phyloP scores from a whole-genome alignment of 2,113 vertebrate genomes.

The Dascyllus trimaculatus region DNA sequence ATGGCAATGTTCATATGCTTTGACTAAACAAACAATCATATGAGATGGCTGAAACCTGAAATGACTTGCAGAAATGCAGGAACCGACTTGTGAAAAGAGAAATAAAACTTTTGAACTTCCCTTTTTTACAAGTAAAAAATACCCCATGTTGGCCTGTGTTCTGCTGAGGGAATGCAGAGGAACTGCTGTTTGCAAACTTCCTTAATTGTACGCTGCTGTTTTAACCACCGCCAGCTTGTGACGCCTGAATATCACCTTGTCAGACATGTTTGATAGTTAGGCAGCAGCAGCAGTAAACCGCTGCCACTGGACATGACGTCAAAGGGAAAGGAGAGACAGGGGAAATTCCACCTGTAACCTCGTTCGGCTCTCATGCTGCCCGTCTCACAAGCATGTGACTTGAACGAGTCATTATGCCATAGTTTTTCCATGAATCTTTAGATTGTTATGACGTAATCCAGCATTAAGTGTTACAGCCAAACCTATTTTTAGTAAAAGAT shows the following conservation, averaged over 20 bases:
- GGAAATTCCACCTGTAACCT: slow-evolving; percentile 84
- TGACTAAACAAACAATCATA: slow-evolving; percentile 60
- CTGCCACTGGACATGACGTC: slow-evolving; percentile 66
- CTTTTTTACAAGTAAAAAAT: slow-evolving; percentile 39
- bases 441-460: slow-evolving; percentile 54
- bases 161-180: slow-evolving; percentile 50
- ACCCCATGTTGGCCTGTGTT: slow-evolving; percentile 7
- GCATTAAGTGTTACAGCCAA: not conserved
- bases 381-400: slow-evolving; percentile 71
- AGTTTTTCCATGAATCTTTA: slow-evolving; percentile 45
- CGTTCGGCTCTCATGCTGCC: slow-evolving; percentile 50
- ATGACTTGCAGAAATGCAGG: slow-evolving; percentile 66
- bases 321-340: slow-evolving; percentile 69
- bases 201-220: slow-evolving; percentile 46
- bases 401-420: slow-evolving; percentile 31
- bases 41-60: slow-evolving; percentile 57
- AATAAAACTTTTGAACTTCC: slow-evolving; percentile 76
- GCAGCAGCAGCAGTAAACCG: slow-evolving; percentile 28
- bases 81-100: slow-evolving; percentile 71
- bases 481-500: slow-evolving; percentile 59
- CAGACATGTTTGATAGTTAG: slow-evolving; percentile 53
- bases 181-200: slow-evolving; percentile 70
- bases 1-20: slow-evolving; percentile 82
- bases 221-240: slow-evolving; percentile 25
- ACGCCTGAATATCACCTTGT: slow-evolving; percentile 73